Evolutionary conservation across 1,140 invertebrate species (phyloP), one percentile per base, ranked within the genome.

Genomic region (Bombus confusus): DNA sequence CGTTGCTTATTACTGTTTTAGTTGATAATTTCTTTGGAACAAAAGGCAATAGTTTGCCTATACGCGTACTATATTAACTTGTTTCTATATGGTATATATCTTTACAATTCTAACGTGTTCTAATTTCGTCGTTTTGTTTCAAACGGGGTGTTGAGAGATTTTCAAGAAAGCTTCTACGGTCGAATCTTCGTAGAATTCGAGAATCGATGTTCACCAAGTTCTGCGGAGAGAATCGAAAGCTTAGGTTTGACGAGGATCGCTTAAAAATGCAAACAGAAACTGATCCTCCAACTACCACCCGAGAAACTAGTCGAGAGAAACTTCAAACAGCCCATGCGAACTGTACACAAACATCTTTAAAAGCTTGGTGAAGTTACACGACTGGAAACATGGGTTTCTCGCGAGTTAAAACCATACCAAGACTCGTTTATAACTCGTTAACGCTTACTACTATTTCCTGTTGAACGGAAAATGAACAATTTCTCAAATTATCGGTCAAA

Each of bases 201-300:
- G 25, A 71, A 28, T 18, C 34, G 25, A 69, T 25, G 37, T 39
- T 69, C 37, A 28, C 37, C 1, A n/a, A 39, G 37, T 41, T 52
- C 28, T 5, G 69, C 47, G 28, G 12, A n/a, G 8, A 10, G 57
- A 39, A 47, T 59, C 34, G 34, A 62, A 15, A 39, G 22, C 25
- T 25, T 22, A 18, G 13, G 34, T 62, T 77, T 57, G 52, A 77
- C 34, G 52, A 62, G 39, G 75, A 59, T 62, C 34, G 34, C 57
- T 78, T 78, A 78, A 78, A 78, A 78, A 78, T 78, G 76, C 76
- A 66, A 78, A 78, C 76, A 78, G 76, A 66, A 78, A 78, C 59
- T 62, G 75, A 77, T 39, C 25, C 75, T 62, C 75, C 52, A 77
- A 77, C 76, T 66, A 43, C 57, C 39, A n/a, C 4, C 39, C 39